A percentile compares a stretch with the other conserved stretches of the same genome.
Evolutionary conservation across 2,888 invertebrate genomes (phyloP).

Genomic region (Nomada goodeniana): DNA sequence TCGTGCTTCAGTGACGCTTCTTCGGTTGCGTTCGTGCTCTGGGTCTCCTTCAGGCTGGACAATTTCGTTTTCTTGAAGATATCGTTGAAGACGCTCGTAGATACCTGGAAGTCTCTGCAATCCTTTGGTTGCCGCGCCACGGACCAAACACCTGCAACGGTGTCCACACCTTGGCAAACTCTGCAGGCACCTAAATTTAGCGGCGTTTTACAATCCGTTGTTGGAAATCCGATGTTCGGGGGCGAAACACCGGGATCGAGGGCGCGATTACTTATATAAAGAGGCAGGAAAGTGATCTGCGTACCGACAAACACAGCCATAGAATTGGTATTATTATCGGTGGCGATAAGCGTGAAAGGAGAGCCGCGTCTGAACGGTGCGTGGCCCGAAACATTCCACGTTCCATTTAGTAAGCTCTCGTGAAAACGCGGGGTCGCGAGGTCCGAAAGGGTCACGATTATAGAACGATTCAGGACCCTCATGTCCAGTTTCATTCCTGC

Average conservation of each 20-base stretch:
- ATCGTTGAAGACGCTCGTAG: constrained; percentile 74
- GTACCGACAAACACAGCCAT: constrained; percentile 75
- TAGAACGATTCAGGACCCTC: constrained; percentile 71
- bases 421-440: constrained; percentile 56
- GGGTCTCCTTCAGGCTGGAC: constrained; percentile 55
- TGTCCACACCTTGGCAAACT: constrained; percentile 77
- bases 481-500: constrained; percentile 76
- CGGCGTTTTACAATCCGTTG: neutral
- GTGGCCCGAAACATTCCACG: constrained; percentile 75
- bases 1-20: constrained; percentile 14
- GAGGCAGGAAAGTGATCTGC: neutral
- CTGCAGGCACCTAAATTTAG: constrained; percentile 72
- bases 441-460: constrained; percentile 69
- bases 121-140: constrained; percentile 70
- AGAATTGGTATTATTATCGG: constrained; percentile 71
- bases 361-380: constrained; percentile 74
- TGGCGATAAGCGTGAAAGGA: constrained; percentile 74
- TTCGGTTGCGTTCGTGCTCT: constrained; percentile 4
- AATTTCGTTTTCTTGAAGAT: constrained; percentile 73
- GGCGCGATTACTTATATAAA: too few relatives aligned
- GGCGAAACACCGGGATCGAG: too few relatives aligned
- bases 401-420: constrained; percentile 69
- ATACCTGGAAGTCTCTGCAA: constrained; percentile 75
- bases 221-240: too few relatives aligned
- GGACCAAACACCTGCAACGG: constrained; percentile 77